Evolutionary conservation across 1,140 invertebrate genomes (phyloP).

Genomic region (Anagrus nilaparvatae): DNA sequence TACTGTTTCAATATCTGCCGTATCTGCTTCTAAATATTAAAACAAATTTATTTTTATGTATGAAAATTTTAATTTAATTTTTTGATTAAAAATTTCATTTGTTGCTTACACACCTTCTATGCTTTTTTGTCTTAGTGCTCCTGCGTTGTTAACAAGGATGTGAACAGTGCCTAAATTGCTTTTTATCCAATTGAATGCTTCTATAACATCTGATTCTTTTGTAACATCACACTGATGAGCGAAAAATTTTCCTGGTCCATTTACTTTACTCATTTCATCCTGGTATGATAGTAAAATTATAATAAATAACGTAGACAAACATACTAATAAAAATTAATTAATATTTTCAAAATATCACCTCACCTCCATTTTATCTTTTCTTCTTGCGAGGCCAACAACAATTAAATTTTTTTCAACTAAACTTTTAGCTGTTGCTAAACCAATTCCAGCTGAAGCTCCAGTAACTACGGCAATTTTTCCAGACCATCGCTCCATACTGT

Average conservation of each 20-base stretch:
- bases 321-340: too few species aligned
- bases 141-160: conserved; percentile 7
- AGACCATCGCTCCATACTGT: too few species aligned
- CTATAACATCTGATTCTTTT: conserved; percentile 3
- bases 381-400: too few species aligned
- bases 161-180: conserved; percentile 2
- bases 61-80: not conserved
- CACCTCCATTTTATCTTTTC: too few species aligned
- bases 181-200: conserved; percentile 5
- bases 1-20: not conserved
- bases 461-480: too few species aligned
- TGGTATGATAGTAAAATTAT: too few species aligned
- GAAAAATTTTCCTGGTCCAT: conserved; percentile 8
- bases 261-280: too few species aligned
- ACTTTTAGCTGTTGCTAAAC: too few species aligned
- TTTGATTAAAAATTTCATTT: not conserved
- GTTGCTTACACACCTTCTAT: not conserved
- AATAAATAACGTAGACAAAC: too few species aligned
- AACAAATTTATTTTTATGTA: not conserved
- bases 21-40: conserved; percentile 5
- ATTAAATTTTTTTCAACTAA: too few species aligned
- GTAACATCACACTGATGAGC: conserved; percentile 3
- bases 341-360: too few species aligned
- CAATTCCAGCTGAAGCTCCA: too few species aligned
- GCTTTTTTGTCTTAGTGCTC: not conserved